Conservation (phyloP, 2,888 invertebrate genomes). For the Epirrhoe alternata region DNA sequence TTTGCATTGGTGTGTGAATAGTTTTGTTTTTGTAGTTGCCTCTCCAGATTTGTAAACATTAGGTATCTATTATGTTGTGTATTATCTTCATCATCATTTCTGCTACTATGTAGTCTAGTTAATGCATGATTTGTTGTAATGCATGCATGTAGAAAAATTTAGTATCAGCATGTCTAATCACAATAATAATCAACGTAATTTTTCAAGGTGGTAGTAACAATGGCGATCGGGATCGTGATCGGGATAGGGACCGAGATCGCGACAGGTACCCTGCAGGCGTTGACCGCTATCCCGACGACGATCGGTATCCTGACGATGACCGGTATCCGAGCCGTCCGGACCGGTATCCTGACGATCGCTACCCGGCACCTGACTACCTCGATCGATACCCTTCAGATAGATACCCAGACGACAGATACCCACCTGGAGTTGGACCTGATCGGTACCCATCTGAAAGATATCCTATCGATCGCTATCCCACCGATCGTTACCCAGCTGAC, state of each 20-base stretch:
- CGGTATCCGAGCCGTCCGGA: constrained; percentile 77
- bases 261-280: constrained; percentile 78
- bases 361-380: constrained; percentile 82
- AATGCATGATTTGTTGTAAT: constrained; percentile 22
- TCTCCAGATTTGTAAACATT: constrained; percentile 22
- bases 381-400: constrained; percentile 64
- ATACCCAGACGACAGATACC: constrained; percentile 80
- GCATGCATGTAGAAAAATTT: constrained; percentile 18
- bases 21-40: constrained; percentile 17
- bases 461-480: constrained; percentile 72
- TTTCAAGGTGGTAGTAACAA: constrained; percentile 75
- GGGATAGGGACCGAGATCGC: constrained; percentile 55
- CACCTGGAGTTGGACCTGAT: constrained; percentile 69
- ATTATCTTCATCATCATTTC: constrained; percentile 3
- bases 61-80: constrained; percentile 8
- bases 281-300: constrained; percentile 72
- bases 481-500: constrained; percentile 65
- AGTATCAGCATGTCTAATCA: background rate
- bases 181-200: constrained; percentile 33
- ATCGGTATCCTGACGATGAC: constrained; percentile 82
- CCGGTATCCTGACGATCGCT: constrained; percentile 83
- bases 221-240: constrained; percentile 50
- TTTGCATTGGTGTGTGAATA: constrained; percentile 15
- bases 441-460: constrained; percentile 76
- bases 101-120: constrained; percentile 15